Conservation (phyloP, 2,888 invertebrate genomes). For the Diaphora mendica region DNA sequence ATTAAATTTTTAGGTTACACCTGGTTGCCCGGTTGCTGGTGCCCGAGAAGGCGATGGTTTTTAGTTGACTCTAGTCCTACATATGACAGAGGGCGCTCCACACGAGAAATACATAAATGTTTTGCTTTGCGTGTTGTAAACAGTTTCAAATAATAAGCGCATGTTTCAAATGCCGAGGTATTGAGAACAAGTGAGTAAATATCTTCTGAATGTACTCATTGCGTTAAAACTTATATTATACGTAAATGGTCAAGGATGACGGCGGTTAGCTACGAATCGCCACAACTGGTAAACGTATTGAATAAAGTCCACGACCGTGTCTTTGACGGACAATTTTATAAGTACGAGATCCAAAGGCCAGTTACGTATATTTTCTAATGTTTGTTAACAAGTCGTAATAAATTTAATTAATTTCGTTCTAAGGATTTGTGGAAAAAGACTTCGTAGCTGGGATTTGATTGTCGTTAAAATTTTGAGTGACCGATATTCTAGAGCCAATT, state of each 20-base stretch:
- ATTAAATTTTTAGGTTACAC: no score
- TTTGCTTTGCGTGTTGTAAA: no score
- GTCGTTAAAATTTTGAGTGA: no score
- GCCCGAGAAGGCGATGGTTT: no score
- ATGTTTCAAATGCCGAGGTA: not conserved
- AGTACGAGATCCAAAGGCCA: not conserved
- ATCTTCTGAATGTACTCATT: not conserved
- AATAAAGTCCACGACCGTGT: not conserved
- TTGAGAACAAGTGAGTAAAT: not conserved
- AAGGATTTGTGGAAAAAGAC: not conserved
- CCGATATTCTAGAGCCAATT: no score
- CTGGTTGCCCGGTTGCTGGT: no score
- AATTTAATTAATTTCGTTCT: no score
- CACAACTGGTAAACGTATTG: not conserved
- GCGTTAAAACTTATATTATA: not conserved
- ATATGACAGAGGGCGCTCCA: no score
- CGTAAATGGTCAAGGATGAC: constrained; percentile 4
- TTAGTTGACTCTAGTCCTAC: no score
- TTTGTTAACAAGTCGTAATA: not conserved
- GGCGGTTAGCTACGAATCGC: not conserved
- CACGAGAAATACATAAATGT: no score
- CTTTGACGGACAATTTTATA: not conserved
- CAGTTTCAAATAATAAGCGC: not conserved
- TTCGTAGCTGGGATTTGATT: not conserved
- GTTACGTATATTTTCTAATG: not conserved